Percentiles rank a stretch among this genome's conserved stretches.
phyloP scores from a whole-genome alignment of 2,888 invertebrate species.

The Panzeria rudis region DNA sequence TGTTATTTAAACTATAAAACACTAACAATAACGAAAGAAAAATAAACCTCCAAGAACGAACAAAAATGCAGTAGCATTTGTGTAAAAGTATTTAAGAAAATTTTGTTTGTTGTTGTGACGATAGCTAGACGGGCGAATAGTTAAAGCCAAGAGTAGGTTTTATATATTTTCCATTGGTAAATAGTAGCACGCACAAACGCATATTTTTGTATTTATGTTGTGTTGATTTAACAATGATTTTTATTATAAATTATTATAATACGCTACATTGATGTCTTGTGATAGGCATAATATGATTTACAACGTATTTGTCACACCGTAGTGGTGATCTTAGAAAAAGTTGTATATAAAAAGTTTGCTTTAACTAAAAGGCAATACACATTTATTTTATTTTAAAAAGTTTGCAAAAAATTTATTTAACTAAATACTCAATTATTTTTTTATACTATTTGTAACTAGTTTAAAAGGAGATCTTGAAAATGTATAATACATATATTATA shows the following conservation, averaged over 20 bases:
- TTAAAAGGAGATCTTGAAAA: too few species aligned
- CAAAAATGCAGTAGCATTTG: slow-evolving; percentile 69
- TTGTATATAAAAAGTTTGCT: background rate
- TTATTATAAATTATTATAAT: slow-evolving; percentile 39
- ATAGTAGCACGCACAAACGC: slow-evolving; percentile 68
- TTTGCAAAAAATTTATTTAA: too few species aligned
- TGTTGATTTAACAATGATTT: slow-evolving; percentile 25
- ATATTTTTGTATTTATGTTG: slow-evolving; percentile 47
- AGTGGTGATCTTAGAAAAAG: background rate
- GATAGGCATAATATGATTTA: slow-evolving; percentile 5
- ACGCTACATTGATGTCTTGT: background rate
- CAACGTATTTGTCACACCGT: slow-evolving; percentile 2
- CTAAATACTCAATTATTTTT: too few species aligned
- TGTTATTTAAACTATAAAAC: slow-evolving; percentile 39
- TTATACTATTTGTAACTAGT: too few species aligned
- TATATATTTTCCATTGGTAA: slow-evolving; percentile 40
- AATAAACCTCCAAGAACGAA: slow-evolving; percentile 38
- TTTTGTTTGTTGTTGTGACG: slow-evolving; percentile 59
- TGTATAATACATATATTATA: too few species aligned
- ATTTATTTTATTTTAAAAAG: too few species aligned
- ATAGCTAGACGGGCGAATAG: slow-evolving; percentile 50
- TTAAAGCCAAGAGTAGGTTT: background rate
- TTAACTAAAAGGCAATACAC: background rate
- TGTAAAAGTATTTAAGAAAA: slow-evolving; percentile 61
- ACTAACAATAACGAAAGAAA: slow-evolving; percentile 14